Base-by-base conservation (phyloP, 2,888 invertebrate species). In the Clistopyga incitator region DNA sequence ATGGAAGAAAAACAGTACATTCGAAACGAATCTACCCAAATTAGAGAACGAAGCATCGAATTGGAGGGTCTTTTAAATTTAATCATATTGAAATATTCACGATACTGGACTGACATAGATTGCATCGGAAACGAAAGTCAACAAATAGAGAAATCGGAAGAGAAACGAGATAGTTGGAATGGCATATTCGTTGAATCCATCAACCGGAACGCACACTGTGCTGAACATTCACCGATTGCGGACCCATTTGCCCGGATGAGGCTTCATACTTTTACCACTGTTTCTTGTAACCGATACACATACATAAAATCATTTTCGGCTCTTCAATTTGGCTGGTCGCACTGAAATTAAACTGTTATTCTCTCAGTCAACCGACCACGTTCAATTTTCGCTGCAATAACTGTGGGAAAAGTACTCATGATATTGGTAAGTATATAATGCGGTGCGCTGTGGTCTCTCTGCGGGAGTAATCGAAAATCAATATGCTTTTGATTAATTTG, bases 331-430 rank as follows among this genome's bases (percentile, higher is more conserved):
- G 29, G 54, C 67, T 25, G 52, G 54, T 67, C 65, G 20, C 38
- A 42, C 54, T 56, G 18, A 54, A 56, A 67, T 68, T 77, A 47
- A 68, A 59, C 47, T 50, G 61, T 74, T 74, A 50, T 64, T 64
- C 50, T 18, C 18, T 29, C 61, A 74, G 47, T 61, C 50, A 50
- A 52, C 61, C 20, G 18, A 64, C 25, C 61, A n/a, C 29, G n/a
- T n/a, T 50, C 61, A 29, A 61, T 18, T 61, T 74, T 47, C 47
- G 59, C 15, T 29, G 47, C n/a, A 61, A 74, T 64, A 20, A 61
- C 47, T 34, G 45, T 11, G 29, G 25, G 6, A 38, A 56, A 74
- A 61, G 64, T 45, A 47, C 25, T 13, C 15, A 64, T 47, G 10
- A 6, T 61, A 29, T 61, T 61, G 50, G 45, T 61, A 50, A 74